Base-by-base conservation (phyloP, 92 coral and sea anemone species). In the Ricordea florida region DNA sequence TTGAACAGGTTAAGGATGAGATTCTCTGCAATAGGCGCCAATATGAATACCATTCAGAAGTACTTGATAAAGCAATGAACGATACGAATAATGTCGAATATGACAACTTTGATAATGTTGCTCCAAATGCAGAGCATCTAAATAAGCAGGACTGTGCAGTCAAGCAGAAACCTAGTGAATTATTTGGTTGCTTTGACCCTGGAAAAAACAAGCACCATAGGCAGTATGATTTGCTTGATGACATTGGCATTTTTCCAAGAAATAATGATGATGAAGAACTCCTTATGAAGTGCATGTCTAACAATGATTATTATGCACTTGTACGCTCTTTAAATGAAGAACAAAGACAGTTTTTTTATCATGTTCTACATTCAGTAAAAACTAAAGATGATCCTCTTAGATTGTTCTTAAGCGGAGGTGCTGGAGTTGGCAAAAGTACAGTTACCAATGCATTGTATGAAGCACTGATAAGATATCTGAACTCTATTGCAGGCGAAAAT, bases 371-470 rank as follows among this genome's bases (percentile, higher is more conserved):
- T 22, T 63, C 83, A 16, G 81, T n/a, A n/a, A n/a, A n/a, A n/a
- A n/a, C n/a, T n/a, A n/a, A n/a, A n/a, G n/a, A n/a, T n/a, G n/a
- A n/a, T n/a, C n/a, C n/a, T n/a, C n/a, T n/a, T n/a, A n/a, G n/a
- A n/a, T n/a, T n/a, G n/a, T n/a, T n/a, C n/a, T n/a, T n/a, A n/a
- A n/a, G n/a, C n/a, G n/a, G n/a, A n/a, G n/a, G n/a, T n/a, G n/a
- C n/a, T n/a, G n/a, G 86, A 29, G 86, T 80, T 18, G 86, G 86
- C 15, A 80, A 80, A 60, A 10, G 49, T 17, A 68, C 79, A 13
- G 69, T 79, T 4, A 79, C 85, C n/a, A 77, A 79, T 78, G 84
- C 84, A 6, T 52, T 70, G 45, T n/a, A n/a, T n/a, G n/a, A n/a
- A n/a, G n/a, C n/a, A n/a, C n/a, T n/a, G n/a, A n/a, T n/a, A n/a